A percentile compares a stretch with the other conserved stretches of the same genome.
Conservation (phyloP, 2,113 vertebrate species). For the Antigone vipio region DNA sequence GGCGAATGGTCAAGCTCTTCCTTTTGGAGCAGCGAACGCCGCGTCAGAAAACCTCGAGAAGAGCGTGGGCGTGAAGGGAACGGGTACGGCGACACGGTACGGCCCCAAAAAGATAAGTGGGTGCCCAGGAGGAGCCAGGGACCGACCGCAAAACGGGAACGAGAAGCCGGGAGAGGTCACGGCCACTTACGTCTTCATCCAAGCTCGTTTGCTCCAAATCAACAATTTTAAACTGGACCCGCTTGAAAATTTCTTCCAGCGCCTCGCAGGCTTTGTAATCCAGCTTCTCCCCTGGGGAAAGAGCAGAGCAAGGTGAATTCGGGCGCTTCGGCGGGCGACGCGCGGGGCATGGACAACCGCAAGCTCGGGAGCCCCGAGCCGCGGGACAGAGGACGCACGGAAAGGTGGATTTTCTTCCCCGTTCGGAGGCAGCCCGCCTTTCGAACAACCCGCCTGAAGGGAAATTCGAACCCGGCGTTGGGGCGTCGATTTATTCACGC, state of each 20-base stretch:
- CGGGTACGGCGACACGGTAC: accelerated
- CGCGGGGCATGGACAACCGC: accelerated
- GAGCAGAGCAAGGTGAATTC: neutral
- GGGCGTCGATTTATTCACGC: accelerated
- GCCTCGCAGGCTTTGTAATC: slow-evolving; percentile 92
- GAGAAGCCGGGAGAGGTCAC: neutral
- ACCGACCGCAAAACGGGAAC: neutral
- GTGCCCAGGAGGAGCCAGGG: neutral
- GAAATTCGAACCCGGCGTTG: accelerated
- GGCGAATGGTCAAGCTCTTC: neutral
- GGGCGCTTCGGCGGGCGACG: accelerated
- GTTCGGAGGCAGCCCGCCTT: neutral
- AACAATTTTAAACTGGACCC: slow-evolving; percentile 91
- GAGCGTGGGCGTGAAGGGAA: accelerated
- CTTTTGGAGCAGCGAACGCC: neutral
- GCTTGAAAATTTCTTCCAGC: slow-evolving; percentile 92
- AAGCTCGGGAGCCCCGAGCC: neutral
- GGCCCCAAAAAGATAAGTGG: accelerated
- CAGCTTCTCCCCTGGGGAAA: slow-evolving; percentile 86
- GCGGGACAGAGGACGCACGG: accelerated
- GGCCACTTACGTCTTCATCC: slow-evolving; percentile 89
- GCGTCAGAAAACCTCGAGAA: no score
- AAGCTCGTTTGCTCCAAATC: slow-evolving; percentile 92
- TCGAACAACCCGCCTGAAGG: accelerated
- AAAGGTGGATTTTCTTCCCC: neutral